Base-by-base conservation (phyloP, 1,140 invertebrate species). In the Lysiphlebus fabarum region DNA sequence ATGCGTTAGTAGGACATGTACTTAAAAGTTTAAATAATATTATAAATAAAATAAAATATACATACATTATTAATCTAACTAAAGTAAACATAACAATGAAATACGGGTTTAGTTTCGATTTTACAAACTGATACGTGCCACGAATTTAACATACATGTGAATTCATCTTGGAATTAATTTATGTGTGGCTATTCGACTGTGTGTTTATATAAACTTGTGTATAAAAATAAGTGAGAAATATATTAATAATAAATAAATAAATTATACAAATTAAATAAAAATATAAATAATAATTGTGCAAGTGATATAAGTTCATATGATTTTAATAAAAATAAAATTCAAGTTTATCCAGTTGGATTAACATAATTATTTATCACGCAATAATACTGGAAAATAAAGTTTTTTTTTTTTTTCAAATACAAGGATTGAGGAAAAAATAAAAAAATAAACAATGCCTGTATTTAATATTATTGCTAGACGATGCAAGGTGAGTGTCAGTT, bases 381-480 rank as follows among this genome's bases (percentile, higher is more conserved):
- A 53, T 4, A 7, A 6, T 8, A 12, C n/a, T 41, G 34, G 34
- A 38, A 51, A 12, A 51, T 9, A 53, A 37, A 53, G 12, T 17
- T 9, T 41, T 5, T 40, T 38, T 40, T 53, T 12, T 10, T 17
- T 43, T 37, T 37, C 10, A 6, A n/a, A 26, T 10, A 45, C 14
- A 45, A 45, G 7, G 11, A 41, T 11, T 41, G 7, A 12, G 11
- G 17, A 26, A 26, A 26, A 50, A 58, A 65, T 49, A 26, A 50
- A 63, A 53, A 58, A 26, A 41, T 58, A 56, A 61, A 65, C 17
- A 48, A 82, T 82, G 81, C 81, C 81, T 34, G 81, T 82, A 55
- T 82, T 82, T 69, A 82, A 82, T 69, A 82, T 82, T 65, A 82
- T 82, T 62, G 73, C 81, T 43, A 76, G 81, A 64, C 79, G 80